These are phyloP conservation scores for Pipra filicauda DNA, from an alignment of 2,113 vertebrate species.

Conservation along the genomic window DNA sequence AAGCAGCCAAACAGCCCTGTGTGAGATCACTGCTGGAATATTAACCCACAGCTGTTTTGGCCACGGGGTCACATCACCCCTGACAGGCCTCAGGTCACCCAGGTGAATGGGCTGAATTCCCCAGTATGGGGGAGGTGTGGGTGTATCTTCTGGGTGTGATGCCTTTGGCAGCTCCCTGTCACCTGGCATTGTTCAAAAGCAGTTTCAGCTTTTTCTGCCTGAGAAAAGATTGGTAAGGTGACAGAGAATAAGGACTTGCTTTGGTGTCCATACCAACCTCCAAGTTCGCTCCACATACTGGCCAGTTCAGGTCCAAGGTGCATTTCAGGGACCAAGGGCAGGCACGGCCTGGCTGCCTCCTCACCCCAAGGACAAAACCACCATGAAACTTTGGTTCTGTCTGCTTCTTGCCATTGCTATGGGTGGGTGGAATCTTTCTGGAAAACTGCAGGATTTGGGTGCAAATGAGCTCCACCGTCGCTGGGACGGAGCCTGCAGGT, in stretches of 20 bases:
- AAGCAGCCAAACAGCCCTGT: neutral
- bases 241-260: neutral
- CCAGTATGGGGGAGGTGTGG: rapidly evolving
- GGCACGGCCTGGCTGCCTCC: neutral
- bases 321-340: rapidly evolving
- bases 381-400: neutral
- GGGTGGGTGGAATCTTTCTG: too few species aligned
- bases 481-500: neutral
- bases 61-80: neutral
- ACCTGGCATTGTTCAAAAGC: neutral
- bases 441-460: neutral
- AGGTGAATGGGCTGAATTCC: too few species aligned
- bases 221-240: neutral
- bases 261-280: neutral
- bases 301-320: neutral
- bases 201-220: neutral
- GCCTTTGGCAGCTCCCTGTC: neutral
- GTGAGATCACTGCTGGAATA: neutral
- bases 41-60: neutral
- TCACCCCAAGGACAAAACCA: neutral
- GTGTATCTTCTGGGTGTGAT: neutral
- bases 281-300: neutral
- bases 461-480: neutral
- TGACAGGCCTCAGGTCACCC: too few species aligned
- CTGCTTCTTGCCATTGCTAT: neutral